Evolutionary conservation across 1,140 invertebrate species (phyloP).

Genomic region (Globodera ellingtonae): DNA sequence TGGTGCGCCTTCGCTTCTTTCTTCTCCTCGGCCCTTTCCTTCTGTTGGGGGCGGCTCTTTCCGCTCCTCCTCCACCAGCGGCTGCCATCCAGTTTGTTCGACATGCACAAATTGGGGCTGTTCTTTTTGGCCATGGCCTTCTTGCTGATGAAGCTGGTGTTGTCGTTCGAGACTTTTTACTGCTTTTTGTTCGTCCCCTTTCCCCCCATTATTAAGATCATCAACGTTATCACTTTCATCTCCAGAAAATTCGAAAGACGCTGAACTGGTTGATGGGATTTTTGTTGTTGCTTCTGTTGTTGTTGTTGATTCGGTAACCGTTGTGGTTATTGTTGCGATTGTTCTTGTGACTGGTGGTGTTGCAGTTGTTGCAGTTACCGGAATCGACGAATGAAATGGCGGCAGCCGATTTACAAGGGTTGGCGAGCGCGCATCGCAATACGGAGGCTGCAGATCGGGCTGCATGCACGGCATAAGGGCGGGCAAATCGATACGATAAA

Average conservation of each 20-base stretch:
- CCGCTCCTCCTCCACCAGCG: background rate
- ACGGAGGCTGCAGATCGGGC: conserved; percentile 55
- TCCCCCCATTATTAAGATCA: too few relatives aligned
- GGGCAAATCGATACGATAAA: conserved; percentile 58
- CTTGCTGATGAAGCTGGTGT: background rate
- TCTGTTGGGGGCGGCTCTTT: background rate
- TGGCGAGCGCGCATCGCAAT: conserved; percentile 58
- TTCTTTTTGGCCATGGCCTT: background rate
- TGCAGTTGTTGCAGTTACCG: background rate
- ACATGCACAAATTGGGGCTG: background rate
- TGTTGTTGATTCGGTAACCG: background rate
- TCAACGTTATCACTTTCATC: background rate
- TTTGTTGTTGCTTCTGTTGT: background rate
- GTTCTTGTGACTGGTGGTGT: background rate
- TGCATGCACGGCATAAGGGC: conserved; percentile 49
- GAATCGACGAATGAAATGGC: background rate
- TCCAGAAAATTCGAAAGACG: background rate
- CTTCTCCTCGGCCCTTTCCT: background rate
- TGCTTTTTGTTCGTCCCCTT: background rate
- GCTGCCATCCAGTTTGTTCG: conserved; percentile 1
- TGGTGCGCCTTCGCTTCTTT: background rate
- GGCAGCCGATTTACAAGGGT: conserved; percentile 37
- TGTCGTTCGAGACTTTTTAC: background rate
- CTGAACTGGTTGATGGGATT: too few relatives aligned
- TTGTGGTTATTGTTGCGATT: background rate